Base-by-base conservation (phyloP, 2,797 vertebrate species). In the Triplophysa bombifrons region DNA sequence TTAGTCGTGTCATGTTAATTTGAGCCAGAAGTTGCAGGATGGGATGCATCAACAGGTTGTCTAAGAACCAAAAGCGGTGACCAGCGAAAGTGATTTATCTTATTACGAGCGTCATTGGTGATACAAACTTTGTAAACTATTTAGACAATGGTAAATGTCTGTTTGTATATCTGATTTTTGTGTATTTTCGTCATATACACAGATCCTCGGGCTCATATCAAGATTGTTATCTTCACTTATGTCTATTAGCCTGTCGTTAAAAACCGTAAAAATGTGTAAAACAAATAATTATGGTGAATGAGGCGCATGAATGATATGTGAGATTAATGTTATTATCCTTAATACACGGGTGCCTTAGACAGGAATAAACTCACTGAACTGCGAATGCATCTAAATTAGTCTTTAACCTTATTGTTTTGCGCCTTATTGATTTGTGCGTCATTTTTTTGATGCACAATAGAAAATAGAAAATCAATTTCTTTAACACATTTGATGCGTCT, bases 41-140 rank as follows among this genome's bases (percentile, higher is more conserved):
- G 17, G 70, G 70, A 73, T 11, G 51, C 51, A 79, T 79, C 77
- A 80, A 80, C 78, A 80, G 70, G 78, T 80, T 73, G 78, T 63
- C 30, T 22, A n/a, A 11, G 34, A 55, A 48, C 8, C 63, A 64
- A 27, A 7, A 65, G 60, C 27, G 65, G 66, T 30, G 19, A 2
- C 17, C 34, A 17, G 56, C 44, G n/a, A 46, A 76, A 76, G 65
- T 69, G 14, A 61, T 60, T 53, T 41, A 4, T 34, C 4, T 22
- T 58, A 16, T 27, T 20, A 69, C 13, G 10, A 68, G 72, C 44
- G 41, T 30, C 41, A 22, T 38, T 1, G 19, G 30, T 3, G 22
- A 25, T 19, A 25, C 14, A 46, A 55, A 68, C 55, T 77, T 68
- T 13, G 14, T 1, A 4, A 69, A 70, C 51, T 76, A 10, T 55